Evolutionary conservation across 1,140 invertebrate species (phyloP).

Genomic region (Mesaphorura yosii): DNA sequence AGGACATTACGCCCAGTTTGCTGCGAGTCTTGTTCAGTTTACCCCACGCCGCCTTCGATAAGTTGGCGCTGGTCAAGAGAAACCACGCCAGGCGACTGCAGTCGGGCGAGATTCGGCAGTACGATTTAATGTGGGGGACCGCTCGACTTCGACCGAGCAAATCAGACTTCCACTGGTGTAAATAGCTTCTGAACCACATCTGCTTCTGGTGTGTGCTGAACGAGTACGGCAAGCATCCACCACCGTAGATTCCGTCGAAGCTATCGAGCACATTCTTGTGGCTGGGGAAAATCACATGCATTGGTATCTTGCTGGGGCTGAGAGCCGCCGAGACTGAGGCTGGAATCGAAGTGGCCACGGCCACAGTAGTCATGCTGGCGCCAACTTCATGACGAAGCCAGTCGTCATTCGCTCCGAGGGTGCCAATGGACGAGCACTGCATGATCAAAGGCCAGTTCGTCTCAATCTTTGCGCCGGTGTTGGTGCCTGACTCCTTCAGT

Average conservation of each 20-base stretch:
- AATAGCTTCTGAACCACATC: slow-evolving; percentile 59
- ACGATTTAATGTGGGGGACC: slow-evolving; percentile 90
- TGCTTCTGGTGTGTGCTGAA: slow-evolving; percentile 70
- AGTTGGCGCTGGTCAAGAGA: slow-evolving; percentile 78
- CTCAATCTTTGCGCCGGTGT: slow-evolving; percentile 29
- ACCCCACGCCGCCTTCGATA: slow-evolving; percentile 94
- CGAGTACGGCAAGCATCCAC: slow-evolving; percentile 80
- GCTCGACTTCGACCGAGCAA: slow-evolving; percentile 53
- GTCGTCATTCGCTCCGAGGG: slow-evolving; percentile 13
- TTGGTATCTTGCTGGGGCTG: too few species aligned
- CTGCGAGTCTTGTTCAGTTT: slow-evolving; percentile 50
- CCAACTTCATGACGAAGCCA: slow-evolving; percentile 29
- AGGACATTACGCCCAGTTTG: slow-evolving; percentile 66
- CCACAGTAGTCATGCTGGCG: not conserved
- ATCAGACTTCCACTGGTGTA: slow-evolving; percentile 73
- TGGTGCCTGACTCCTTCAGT: not conserved
- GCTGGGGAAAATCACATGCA: slow-evolving; percentile 60
- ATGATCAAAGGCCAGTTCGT: slow-evolving; percentile 57
- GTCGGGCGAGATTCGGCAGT: slow-evolving; percentile 61
- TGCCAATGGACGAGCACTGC: slow-evolving; percentile 82
- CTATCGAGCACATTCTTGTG: slow-evolving; percentile 67
- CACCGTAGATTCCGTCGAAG: slow-evolving; percentile 69
- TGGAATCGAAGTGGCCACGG: too few species aligned
- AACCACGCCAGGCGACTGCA: slow-evolving; percentile 58
- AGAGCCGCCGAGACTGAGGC: too few species aligned